Percentiles rank a stretch among this genome's conserved stretches.
These are phyloP conservation scores for Carassius gibelio DNA, from an alignment of 2,113 vertebrate genomes.

Conservation along the genomic window DNA sequence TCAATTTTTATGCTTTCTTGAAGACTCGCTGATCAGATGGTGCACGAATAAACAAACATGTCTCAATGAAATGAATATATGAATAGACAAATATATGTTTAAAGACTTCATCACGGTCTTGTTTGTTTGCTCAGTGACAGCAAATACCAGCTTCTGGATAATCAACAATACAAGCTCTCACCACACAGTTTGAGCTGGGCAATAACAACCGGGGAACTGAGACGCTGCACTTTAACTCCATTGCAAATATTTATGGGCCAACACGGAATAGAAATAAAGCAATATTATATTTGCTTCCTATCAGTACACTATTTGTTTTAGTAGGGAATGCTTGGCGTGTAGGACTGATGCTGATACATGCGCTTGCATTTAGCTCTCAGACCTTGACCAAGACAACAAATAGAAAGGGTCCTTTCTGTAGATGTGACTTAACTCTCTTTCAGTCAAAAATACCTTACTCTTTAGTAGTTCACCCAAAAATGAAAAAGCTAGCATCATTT, in stretches of 20 bases:
- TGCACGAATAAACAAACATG: constrained; percentile 35
- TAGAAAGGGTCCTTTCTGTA: neutral
- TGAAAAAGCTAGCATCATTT: neutral
- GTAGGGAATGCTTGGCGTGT: neutral
- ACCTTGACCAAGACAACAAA: neutral
- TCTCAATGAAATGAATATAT: constrained; percentile 43
- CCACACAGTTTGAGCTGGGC: constrained; percentile 13
- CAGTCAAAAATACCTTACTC: neutral
- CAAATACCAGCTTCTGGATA: constrained; percentile 41
- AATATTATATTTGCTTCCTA: constrained; percentile 8
- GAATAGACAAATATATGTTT: constrained; percentile 31
- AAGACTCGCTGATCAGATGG: constrained; percentile 37
- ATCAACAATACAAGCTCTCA: constrained; percentile 29
- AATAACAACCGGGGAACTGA: constrained; percentile 13
- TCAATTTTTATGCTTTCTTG: constrained; percentile 5
- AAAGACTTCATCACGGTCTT: constrained; percentile 36
- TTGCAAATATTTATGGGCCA: constrained; percentile 27
- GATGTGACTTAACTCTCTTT: neutral
- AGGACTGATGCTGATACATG: neutral
- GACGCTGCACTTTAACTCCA: neutral
- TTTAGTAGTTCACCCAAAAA: neutral
- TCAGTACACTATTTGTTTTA: neutral
- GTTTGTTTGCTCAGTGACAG: constrained; percentile 45
- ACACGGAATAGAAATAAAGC: constrained; percentile 10
- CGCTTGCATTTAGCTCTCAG: neutral